These are phyloP conservation scores for Zygaena filipendulae DNA, from an alignment of 2,888 invertebrate genomes.

Conservation along the genomic window DNA sequence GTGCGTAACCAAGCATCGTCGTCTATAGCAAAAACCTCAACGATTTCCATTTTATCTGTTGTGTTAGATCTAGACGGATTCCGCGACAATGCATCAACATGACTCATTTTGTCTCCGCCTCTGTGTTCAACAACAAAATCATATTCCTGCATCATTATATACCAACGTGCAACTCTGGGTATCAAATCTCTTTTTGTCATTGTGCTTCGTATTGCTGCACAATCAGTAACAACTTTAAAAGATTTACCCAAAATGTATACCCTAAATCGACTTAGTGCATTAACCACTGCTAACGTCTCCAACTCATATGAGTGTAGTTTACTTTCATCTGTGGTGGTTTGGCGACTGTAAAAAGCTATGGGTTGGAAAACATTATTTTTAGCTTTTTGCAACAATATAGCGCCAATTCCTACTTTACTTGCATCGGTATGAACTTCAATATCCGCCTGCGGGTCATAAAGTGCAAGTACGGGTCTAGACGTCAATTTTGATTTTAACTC, in stretches of 20 bases:
- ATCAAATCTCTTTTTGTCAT: constrained; percentile 15
- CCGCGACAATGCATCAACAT: constrained; percentile 10
- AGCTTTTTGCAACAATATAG: constrained; percentile 22
- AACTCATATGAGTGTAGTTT: constrained; percentile 29
- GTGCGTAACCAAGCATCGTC: constrained; percentile 9
- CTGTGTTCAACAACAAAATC: constrained; percentile 14
- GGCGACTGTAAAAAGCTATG: constrained; percentile 23
- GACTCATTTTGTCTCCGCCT: constrained; percentile 5
- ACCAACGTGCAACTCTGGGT: constrained; percentile 17
- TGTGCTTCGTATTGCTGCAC: constrained; percentile 9
- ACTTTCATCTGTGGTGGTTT: constrained; percentile 20
- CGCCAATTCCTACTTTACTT: constrained; percentile 19
- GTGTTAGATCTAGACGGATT: constrained; percentile 9
- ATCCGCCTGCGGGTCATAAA: constrained; percentile 18
- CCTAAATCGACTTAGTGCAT: constrained; percentile 19
- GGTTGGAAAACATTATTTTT: constrained; percentile 16
- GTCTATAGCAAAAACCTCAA: constrained; percentile 11
- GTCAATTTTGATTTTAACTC: constrained; percentile 16
- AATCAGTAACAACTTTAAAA: constrained; percentile 14
- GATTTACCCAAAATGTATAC: constrained; percentile 19
- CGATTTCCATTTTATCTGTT: constrained; percentile 9
- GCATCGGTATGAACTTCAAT: constrained; percentile 25
- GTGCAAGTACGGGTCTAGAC: constrained; percentile 19
- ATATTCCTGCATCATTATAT: constrained; percentile 16
- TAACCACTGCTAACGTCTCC: constrained; percentile 25